phyloP scores from a whole-genome alignment of 1,140 invertebrate genomes.

The Leguminivora glycinivorella region DNA sequence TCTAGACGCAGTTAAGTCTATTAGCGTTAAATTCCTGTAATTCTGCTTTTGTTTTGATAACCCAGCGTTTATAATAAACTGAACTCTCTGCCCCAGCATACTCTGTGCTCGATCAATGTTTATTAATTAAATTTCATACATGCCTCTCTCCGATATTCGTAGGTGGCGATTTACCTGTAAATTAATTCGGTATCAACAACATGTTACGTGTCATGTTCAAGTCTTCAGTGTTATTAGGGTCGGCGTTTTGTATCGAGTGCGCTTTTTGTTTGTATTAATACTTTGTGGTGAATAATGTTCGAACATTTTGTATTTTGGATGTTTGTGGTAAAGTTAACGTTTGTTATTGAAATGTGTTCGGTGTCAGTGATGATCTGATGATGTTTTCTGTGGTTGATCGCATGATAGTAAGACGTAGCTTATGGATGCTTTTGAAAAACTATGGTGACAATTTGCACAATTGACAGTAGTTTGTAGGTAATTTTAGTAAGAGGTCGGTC shows the following conservation, averaged over 20 bases:
- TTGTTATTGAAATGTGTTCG: background rate
- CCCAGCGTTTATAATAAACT: background rate
- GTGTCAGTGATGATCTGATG: background rate
- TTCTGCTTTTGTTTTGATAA: too few relatives aligned
- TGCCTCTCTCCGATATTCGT: slow-evolving; percentile 40
- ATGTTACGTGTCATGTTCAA: slow-evolving; percentile 27
- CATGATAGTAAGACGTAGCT: too few relatives aligned
- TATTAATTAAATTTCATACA: slow-evolving; percentile 52
- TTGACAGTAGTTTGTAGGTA: too few relatives aligned
- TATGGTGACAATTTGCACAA: too few relatives aligned
- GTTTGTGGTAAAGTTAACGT: background rate
- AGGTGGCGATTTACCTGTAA: slow-evolving; percentile 50
- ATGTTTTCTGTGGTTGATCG: too few relatives aligned
- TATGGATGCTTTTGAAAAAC: too few relatives aligned
- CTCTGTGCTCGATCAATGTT: slow-evolving; percentile 32
- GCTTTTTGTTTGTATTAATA: background rate
- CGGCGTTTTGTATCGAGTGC: slow-evolving; percentile 23
- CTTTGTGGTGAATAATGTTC: slow-evolving; percentile 8
- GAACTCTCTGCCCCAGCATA: background rate
- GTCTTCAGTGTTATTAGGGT: slow-evolving; percentile 27
- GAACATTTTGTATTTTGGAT: background rate
- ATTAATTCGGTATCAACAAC: slow-evolving; percentile 45
- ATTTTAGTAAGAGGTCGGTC: too few relatives aligned
- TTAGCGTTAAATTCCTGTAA: background rate
- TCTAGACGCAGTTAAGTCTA: too few relatives aligned